phyloP scores from a whole-genome alignment of 2,888 invertebrate species.

The Leuctra nigra region DNA sequence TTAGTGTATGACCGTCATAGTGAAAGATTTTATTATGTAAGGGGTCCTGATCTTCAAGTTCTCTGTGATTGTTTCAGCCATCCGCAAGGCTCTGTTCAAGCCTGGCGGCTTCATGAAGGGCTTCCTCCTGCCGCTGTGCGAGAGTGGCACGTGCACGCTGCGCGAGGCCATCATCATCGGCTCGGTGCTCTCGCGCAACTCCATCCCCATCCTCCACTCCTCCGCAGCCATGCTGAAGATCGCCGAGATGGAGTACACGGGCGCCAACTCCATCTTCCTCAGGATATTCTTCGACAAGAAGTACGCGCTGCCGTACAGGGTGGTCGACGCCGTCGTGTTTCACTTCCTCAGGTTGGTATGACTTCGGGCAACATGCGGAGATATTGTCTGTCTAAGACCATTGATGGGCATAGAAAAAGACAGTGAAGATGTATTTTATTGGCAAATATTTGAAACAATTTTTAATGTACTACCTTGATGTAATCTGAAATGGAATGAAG shows the following conservation, averaged over 20 bases:
- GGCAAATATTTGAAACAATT: no score
- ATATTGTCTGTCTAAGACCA: no score
- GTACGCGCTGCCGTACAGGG: conserved; percentile 92
- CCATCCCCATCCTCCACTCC: conserved; percentile 91
- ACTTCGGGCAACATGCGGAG: no score
- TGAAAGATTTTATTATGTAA: not conserved
- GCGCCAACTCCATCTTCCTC: conserved; percentile 92
- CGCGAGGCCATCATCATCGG: conserved; percentile 94
- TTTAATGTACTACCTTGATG: no score
- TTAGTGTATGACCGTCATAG: not conserved
- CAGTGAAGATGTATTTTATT: no score
- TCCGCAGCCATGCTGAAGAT: conserved; percentile 92
- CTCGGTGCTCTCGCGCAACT: conserved; percentile 82
- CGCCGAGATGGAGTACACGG: conserved; percentile 95
- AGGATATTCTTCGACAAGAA: conserved; percentile 94
- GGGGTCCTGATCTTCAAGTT: not conserved
- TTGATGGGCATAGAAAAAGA: no score
- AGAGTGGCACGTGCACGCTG: conserved; percentile 87
- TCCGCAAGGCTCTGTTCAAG: conserved; percentile 90
- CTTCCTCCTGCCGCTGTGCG: conserved; percentile 54
- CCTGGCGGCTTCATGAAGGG: conserved; percentile 98
- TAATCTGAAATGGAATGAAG: no score
- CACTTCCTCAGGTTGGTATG: conserved; percentile 82
- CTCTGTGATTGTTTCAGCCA: no score
- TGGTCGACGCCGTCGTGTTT: conserved; percentile 89